These are phyloP conservation scores for Philaethria dido DNA, from an alignment of 2,888 invertebrate species.

Conservation along the genomic window DNA sequence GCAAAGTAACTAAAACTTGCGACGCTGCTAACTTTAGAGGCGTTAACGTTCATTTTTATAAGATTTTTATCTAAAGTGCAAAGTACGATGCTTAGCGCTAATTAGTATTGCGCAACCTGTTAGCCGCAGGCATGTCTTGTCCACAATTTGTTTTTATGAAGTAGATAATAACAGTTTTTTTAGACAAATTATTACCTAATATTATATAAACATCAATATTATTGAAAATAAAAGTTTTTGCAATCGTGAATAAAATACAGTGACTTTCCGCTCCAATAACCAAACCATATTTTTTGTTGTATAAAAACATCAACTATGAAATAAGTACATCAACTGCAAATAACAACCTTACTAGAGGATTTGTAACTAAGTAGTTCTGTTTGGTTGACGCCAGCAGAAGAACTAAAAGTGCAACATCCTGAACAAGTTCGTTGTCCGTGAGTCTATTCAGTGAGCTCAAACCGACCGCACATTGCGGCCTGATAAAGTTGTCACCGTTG, in stretches of 20 bases:
- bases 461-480: constrained; percentile 56
- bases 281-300: constrained; percentile 4
- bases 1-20: constrained; percentile 21
- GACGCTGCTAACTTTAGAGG: constrained; percentile 19
- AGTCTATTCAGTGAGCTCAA: constrained; percentile 53
- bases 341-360: constrained; percentile 5
- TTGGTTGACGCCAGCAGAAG: constrained; percentile 21
- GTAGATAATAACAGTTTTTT: not conserved
- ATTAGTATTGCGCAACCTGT: constrained; percentile 23
- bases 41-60: constrained; percentile 32
- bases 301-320: not conserved
- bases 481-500: constrained; percentile 66
- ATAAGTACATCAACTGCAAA: not conserved
- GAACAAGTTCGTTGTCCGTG: constrained; percentile 49
- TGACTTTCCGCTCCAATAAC: not conserved
- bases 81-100: constrained; percentile 17
- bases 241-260: constrained; percentile 3
- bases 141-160: not conserved
- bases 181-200: not conserved
- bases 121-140: constrained; percentile 2
- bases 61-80: constrained; percentile 30
- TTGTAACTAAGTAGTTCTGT: constrained; percentile 18
- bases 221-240: not conserved
- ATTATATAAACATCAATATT: not conserved
- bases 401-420: constrained; percentile 39